Percentiles rank a stretch among this genome's conserved stretches.
phyloP scores from a whole-genome alignment of 2,113 vertebrate genomes.

The Pedionomus torquatus region DNA sequence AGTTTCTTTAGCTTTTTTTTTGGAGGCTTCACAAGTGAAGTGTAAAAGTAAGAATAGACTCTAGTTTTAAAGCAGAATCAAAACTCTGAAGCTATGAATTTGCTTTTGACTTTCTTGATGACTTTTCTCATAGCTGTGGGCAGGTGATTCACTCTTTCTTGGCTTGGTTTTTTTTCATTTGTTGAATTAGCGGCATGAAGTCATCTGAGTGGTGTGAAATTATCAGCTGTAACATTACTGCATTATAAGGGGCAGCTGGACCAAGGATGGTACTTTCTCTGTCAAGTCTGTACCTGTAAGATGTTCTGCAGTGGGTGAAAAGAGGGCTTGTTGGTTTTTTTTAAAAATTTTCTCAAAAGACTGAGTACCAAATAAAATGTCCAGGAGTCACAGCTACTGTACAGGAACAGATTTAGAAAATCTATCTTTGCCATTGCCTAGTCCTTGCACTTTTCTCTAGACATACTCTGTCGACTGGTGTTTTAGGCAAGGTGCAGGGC shows the following conservation, averaged over 20 bases:
- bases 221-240: neutral
- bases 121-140: neutral
- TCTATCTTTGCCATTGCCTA: neutral
- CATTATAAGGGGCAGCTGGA: neutral
- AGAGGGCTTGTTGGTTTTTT: neutral
- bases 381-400: neutral
- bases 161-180: neutral
- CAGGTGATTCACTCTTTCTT: neutral
- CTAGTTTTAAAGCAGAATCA: neutral
- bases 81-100: neutral
- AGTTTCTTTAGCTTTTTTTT: neutral
- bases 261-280: neutral
- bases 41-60: neutral
- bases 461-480: neutral
- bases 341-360: neutral
- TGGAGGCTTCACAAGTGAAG: neutral
- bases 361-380: neutral
- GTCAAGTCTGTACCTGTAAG: neutral
- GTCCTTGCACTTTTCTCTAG: neutral
- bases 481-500: neutral
- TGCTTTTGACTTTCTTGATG: neutral
- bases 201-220: neutral
- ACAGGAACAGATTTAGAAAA: neutral
- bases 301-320: neutral
- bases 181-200: neutral